A percentile compares a stretch with the other conserved stretches of the same genome.
Conservation (phyloP, 2,113 vertebrate species). For the Xerus inauris region DNA sequence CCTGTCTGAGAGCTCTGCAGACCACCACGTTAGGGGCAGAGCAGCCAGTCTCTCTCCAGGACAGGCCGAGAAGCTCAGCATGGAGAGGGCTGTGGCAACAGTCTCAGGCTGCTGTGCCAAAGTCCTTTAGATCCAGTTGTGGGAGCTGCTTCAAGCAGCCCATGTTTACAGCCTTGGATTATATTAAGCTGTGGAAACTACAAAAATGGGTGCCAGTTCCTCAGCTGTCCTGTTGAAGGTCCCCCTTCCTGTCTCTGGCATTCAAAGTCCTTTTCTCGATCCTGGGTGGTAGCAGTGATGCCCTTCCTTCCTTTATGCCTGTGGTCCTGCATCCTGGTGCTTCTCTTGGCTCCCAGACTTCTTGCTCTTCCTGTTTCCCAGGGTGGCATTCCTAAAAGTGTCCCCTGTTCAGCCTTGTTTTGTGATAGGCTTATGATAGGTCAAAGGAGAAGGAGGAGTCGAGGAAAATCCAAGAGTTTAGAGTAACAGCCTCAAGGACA, state of each 20-base stretch:
- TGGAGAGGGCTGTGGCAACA: neutral
- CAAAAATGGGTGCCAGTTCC: no score
- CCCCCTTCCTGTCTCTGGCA: neutral
- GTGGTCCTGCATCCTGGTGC: neutral
- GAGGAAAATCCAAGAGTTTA: neutral
- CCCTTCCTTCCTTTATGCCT: neutral
- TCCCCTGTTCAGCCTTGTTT: neutral
- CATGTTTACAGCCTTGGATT: neutral
- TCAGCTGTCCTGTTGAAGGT: neutral
- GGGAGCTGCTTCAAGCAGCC: neutral
- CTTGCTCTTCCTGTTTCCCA: neutral
- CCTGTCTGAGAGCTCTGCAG: neutral
- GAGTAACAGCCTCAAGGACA: neutral
- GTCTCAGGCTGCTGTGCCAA: neutral
- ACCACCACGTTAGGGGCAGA: neutral
- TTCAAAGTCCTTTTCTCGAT: neutral
- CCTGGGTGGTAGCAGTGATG: neutral
- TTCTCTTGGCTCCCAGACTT: neutral
- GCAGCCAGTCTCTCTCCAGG: neutral
- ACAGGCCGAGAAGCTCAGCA: neutral
- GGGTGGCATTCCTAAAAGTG: neutral
- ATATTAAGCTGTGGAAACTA: neutral
- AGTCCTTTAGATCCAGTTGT: neutral
- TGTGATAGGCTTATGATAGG: neutral
- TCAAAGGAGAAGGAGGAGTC: neutral